Evolutionary conservation across 2,888 invertebrate species (phyloP), one percentile per base, ranked within the genome.

Genomic region (Hirtodrosophila alboralis): DNA sequence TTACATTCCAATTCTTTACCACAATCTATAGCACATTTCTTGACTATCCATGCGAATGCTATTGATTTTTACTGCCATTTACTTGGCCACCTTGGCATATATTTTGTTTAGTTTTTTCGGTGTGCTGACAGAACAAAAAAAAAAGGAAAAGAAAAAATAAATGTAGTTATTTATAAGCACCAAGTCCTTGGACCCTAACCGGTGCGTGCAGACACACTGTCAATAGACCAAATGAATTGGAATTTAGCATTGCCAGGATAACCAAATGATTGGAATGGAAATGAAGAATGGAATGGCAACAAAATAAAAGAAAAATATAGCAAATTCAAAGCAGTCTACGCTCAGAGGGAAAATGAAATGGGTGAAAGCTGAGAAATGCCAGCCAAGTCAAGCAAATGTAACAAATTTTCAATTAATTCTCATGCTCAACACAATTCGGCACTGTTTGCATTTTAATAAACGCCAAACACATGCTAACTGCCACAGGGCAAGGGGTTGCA

Each of bases 331-430:
- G 13, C 34, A 18, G 30, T 45, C 37, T 18, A 14, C 33, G n/a
- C n/a, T n/a, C n/a, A n/a, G n/a, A n/a, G n/a, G 38, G 28, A 23
- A 23, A 28, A 31, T 37, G 27, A 43, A 36, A 18, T 10, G 16
- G 51, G n/a, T n/a, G n/a, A 21, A n/a, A 13, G 27, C n/a, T 28
- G n/a, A 18, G 7, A 12, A 28, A 27, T 9, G 13, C 16, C 7
- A 43, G 13, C 6, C 30, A 33, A 41, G 21, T 4, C 27, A 28
- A 5, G 21, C 37, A 51, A 48, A 36, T 49, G 60, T 30, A 59
- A 63, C 66, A 78, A 75, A 73, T 81, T 78, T 81, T 78, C 79
- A 78, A 78, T 78, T 78, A 78, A 75, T 75, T 78, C 65, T 61
- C 73, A 53, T 66, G 69, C 45, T 56, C 33, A 34, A 33, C 59